phyloP scores from a whole-genome alignment of 2,888 invertebrate genomes.

The Stramonita haemastoma region DNA sequence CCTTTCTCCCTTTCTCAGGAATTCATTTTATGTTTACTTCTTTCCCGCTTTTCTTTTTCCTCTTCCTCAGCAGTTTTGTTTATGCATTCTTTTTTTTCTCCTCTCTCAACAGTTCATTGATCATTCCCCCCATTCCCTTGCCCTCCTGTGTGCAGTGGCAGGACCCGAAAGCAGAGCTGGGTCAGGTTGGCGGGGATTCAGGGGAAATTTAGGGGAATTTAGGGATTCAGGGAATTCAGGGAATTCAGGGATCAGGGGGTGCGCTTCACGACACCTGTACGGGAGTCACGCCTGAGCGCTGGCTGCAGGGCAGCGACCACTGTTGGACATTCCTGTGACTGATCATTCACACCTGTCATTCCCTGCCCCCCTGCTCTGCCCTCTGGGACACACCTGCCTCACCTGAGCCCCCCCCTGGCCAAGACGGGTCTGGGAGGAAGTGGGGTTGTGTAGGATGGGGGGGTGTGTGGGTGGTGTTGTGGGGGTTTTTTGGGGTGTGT shows the following conservation, averaged over 20 bases:
- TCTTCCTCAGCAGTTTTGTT: too few species aligned
- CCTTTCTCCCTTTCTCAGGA: too few species aligned
- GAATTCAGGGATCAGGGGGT: too few species aligned
- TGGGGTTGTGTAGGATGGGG: background rate
- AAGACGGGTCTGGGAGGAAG: slow-evolving; percentile 31
- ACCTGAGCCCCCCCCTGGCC: slow-evolving; percentile 30
- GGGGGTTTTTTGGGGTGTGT: background rate
- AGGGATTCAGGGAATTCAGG: background rate
- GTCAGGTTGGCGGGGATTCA: background rate
- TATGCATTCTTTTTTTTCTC: too few species aligned
- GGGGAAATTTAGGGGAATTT: too few species aligned
- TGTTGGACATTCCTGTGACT: slow-evolving; percentile 29
- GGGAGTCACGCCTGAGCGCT: slow-evolving; percentile 26
- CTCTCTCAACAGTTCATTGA: too few species aligned
- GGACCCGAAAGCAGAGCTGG: slow-evolving; percentile 14
- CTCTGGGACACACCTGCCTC: background rate
- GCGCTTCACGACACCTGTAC: slow-evolving; percentile 31
- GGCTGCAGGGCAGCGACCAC: slow-evolving; percentile 33
- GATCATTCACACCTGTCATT: slow-evolving; percentile 15
- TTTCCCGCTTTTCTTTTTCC: too few species aligned
- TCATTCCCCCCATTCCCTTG: too few species aligned
- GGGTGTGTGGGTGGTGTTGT: too few species aligned
- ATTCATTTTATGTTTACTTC: too few species aligned
- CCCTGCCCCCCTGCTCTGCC: background rate
- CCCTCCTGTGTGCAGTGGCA: background rate